Evolutionary conservation across 37 sponge, comb jelly and placozoan genomes (phyloP), one percentile per base, ranked within the genome.

Genomic region (Oopsacas minuta): DNA sequence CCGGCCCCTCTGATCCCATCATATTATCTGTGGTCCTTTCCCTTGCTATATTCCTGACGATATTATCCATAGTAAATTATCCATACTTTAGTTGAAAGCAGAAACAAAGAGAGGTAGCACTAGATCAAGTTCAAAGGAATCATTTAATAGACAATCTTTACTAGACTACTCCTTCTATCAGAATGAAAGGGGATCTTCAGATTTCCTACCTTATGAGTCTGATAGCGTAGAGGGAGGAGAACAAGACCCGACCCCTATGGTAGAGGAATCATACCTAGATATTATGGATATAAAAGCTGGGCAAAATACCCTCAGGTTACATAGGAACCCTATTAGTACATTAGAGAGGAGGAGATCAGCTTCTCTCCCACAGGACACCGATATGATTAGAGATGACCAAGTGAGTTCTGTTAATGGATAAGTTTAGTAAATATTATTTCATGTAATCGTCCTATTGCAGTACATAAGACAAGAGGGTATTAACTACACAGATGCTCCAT

Each of bases 251-350:
- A 61, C 75, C 1, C 75, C 75, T 34, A 61, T 61, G 75, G 75
- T 61, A n/a, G 75, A 61, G 30, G 75, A 61, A n/a, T 61, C 75
- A 20, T 61, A 61, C 28, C 75, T 61, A 34, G 75, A 61, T 34
- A n/a, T 61, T 61, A 61, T 61, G 75, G 75, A 61, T n/a, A 61
- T 61, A 5, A 61, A 61, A 34, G 75, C 75, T 10, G 75, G 75
- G 1, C 75, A 61, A 34, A 61, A 61, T 61, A 61, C 75, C 5
- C 30, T 61, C 5, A 61, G 75, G 30, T n/a, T 61, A n/a, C 75
- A 61, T 34, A 61, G 75, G 75, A 61, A n/a, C 22, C 75, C 75
- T 32, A 61, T 61, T 12, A 34, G 75, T 12, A 61, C 75, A 7
- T 61, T 25, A 34, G 75, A 61, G 75, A 61, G 75, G 22, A 10